A percentile compares a stretch with the other conserved stretches of the same genome.
These are phyloP conservation scores for Panopea generosa DNA, from an alignment of 2,888 invertebrate species.

Conservation along the genomic window DNA sequence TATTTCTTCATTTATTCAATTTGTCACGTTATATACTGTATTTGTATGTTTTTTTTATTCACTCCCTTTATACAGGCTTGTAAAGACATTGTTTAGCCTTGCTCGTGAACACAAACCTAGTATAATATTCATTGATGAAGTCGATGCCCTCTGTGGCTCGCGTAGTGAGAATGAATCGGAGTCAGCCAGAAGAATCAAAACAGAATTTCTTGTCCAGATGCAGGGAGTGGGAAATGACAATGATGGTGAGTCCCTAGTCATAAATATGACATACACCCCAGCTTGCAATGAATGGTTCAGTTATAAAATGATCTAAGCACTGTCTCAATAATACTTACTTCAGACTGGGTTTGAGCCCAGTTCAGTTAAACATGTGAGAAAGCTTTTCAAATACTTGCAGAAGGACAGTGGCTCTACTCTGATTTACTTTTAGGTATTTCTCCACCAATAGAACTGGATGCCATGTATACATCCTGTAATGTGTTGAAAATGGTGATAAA, in stretches of 20 bases:
- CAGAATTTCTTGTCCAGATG: slow-evolving; percentile 99
- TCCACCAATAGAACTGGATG: too few species aligned
- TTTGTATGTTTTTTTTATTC: neutral
- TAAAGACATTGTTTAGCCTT: slow-evolving; percentile 96
- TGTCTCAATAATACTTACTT: too few species aligned
- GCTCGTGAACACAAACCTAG: slow-evolving; percentile 98
- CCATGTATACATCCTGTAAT: too few species aligned
- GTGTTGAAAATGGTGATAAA: too few species aligned
- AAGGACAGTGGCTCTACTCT: too few species aligned
- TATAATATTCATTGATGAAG: slow-evolving; percentile 99
- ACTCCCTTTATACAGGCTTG: slow-evolving; percentile 84
- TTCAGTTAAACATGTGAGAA: too few species aligned
- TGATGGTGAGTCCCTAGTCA: slow-evolving; percentile 89
- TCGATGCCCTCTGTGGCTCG: slow-evolving; percentile 98
- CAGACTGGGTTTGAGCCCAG: too few species aligned
- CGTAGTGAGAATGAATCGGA: slow-evolving; percentile 99
- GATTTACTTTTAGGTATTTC: too few species aligned
- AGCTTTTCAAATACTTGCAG: too few species aligned
- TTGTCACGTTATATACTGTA: neutral
- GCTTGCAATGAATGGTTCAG: too few species aligned
- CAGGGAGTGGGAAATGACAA: slow-evolving; percentile 98
- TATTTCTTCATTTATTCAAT: neutral
- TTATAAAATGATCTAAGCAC: too few species aligned
- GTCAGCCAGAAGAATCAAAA: slow-evolving; percentile 98
- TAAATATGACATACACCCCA: too few species aligned